Evolutionary conservation across 2,888 invertebrate species (phyloP).

Genomic region (Venusia cambrica): DNA sequence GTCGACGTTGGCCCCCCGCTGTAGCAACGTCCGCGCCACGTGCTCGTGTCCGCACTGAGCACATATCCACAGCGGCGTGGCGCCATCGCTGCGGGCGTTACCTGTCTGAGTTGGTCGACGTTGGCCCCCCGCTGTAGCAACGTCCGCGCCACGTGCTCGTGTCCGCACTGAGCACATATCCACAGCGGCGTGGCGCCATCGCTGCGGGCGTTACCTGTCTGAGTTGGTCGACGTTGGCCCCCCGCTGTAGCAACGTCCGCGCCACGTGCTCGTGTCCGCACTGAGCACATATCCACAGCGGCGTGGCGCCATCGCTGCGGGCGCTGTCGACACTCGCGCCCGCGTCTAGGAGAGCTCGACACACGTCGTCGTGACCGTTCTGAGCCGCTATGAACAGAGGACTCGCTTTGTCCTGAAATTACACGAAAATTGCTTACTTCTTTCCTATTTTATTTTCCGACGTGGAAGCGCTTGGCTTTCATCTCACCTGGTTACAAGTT

Average conservation of each 20-base stretch:
- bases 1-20: no score
- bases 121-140: no score
- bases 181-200: constrained; percentile 95
- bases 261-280: constrained; percentile 95
- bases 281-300: constrained; percentile 97
- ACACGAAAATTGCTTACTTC: no score
- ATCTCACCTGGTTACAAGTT: no score
- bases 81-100: no score
- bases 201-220: constrained; percentile 86
- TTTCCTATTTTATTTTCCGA: no score
- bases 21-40: no score
- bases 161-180: constrained; percentile 98
- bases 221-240: constrained; percentile 89
- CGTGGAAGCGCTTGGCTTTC: no score
- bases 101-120: no score
- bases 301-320: constrained; percentile 91
- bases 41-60: no score
- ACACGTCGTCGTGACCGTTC: constrained; percentile 93
- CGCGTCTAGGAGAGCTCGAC: constrained; percentile 85
- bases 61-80: no score
- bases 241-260: constrained; percentile 87
- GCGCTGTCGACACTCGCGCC: constrained; percentile 88
- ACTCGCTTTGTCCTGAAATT: constrained; percentile 91
- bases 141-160: no score
- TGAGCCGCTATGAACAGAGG: constrained; percentile 96